Evolutionary conservation across 2,113 vertebrate species (phyloP), one percentile per base, ranked within the genome.

Genomic region (Pomatorhinus ruficollis): DNA sequence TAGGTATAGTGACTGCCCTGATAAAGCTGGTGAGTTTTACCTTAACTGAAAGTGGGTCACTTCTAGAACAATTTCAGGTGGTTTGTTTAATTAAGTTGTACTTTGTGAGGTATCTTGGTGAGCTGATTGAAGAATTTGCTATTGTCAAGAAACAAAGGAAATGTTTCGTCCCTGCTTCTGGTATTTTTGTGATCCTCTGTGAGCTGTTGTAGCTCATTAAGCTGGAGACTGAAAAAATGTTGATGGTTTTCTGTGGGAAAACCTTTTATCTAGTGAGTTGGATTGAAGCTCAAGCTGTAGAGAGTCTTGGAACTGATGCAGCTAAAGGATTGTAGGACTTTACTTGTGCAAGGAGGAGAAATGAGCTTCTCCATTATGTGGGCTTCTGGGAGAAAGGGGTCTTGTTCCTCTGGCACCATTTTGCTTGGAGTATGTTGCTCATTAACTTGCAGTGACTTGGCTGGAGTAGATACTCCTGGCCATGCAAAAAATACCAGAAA

Each of bases 141-240:
- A 17, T 90, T 92, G 25, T 95, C 59, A 47, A 70, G 68, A 74
- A 77, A 88, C 33, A 69, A 71, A 56, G 40, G 37, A 42, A 69
- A 49, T 45, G 22, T 56, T 70, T 92, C 5, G 7, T 74, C 33
- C 16, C n/a, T 65, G 28, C 37, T 87, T 65, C 37, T 92, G 79
- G 90, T 94, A 61, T 80, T 74, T 89, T 27, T 61, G 60, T 92
- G 79, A 88, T 90, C 68, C 49, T 84, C 37, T 86, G 22, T 90
- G 88, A 88, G 59, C 54, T 88, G 53, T 59, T 83, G 63, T 45
- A 72, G 70, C 57, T 84, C 31, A 30, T 44, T 61, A 79, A 88
- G 37, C 53, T 87, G 27, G 5, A 14, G 31, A 72, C 18, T 74
- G 64, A 57, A 80, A 89, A 91, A 77, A 72, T 61, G 21, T 45